Evolutionary conservation across 1,140 invertebrate genomes (phyloP).

Genomic region (Macrotrachela quadricornifera): DNA sequence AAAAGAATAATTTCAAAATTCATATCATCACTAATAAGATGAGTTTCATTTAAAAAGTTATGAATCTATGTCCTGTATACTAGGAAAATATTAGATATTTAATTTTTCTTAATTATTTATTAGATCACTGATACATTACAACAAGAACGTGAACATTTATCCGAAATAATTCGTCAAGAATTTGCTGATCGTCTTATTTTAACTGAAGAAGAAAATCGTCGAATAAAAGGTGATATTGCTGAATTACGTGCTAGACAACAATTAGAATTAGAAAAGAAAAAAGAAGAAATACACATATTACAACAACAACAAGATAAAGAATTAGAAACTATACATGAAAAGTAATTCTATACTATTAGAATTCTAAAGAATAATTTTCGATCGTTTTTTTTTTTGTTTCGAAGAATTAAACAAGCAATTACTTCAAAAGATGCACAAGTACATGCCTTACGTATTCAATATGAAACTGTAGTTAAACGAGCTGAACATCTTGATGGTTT

Average conservation of each 20-base stretch:
- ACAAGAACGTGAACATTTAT: conserved; percentile 24
- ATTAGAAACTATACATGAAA: conserved; percentile 29
- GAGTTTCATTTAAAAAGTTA: too few species aligned
- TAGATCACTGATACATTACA: conserved; percentile 27
- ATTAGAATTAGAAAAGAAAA: conserved; percentile 22
- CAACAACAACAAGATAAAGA: conserved; percentile 26
- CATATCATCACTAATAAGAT: too few species aligned
- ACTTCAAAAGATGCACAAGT: conserved; percentile 30
- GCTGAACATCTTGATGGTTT: conserved; percentile 29
- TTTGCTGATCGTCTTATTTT: conserved; percentile 29
- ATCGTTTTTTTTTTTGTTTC: neutral
- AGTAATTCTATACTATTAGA: conserved; percentile 14
- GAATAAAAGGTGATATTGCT: conserved; percentile 29
- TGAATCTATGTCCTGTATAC: too few species aligned
- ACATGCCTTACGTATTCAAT: conserved; percentile 22
- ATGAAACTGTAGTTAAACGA: conserved; percentile 26
- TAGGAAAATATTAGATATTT: too few species aligned
- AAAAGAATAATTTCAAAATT: neutral
- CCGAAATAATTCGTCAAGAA: conserved; percentile 29
- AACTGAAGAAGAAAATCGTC: conserved; percentile 30
- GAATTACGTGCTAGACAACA: conserved; percentile 25
- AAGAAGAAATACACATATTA: conserved; percentile 20
- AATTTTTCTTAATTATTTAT: neutral
- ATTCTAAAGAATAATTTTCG: neutral
- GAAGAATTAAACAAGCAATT: conserved; percentile 29